phyloP scores from a whole-genome alignment of 2,888 invertebrate genomes.

The Trachelus tabidus region DNA sequence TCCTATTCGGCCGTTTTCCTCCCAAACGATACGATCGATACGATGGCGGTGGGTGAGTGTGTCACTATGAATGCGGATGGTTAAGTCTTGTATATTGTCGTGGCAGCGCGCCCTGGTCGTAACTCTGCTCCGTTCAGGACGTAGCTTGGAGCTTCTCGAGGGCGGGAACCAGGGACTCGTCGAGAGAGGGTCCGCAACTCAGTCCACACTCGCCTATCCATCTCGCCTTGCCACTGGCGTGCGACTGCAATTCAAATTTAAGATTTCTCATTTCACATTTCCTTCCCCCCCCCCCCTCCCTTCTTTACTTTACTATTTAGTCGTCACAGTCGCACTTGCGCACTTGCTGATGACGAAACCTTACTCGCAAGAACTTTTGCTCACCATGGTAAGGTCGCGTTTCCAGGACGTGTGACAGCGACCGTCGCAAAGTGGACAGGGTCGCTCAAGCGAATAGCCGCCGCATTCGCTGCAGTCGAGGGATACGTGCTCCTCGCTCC shows the following conservation, averaged over 20 bases:
- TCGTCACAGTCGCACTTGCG: no score
- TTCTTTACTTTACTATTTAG: no score
- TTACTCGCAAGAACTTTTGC: conserved; percentile 35
- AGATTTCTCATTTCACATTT: no score
- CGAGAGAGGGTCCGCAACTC: conserved; percentile 65
- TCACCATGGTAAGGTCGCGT: conserved; percentile 81
- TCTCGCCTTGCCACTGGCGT: conserved; percentile 77
- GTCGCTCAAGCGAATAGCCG: conserved; percentile 79
- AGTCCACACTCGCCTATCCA: conserved; percentile 77
- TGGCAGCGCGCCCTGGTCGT: conserved; percentile 31
- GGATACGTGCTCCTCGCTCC: conserved; percentile 82
- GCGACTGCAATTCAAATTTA: conserved; percentile 70
- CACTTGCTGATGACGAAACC: no score
- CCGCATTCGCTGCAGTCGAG: conserved; percentile 84
- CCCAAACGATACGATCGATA: conserved; percentile 8
- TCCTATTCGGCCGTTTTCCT: no score
- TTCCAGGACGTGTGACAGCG: conserved; percentile 79
- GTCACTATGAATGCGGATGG: conserved; percentile 31
- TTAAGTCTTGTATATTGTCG: conserved; percentile 42
- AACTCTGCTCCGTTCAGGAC: conserved; percentile 55
- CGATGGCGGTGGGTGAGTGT: conserved; percentile 46
- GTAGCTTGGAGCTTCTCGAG: conserved; percentile 63
- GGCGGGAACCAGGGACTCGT: conserved; percentile 60
- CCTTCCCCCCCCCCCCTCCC: no score
- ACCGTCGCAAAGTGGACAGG: conserved; percentile 82